Percentiles rank a stretch among this genome's conserved stretches.
Conservation (phyloP, 2,113 vertebrate genomes). For the Ranitomeya variabilis region DNA sequence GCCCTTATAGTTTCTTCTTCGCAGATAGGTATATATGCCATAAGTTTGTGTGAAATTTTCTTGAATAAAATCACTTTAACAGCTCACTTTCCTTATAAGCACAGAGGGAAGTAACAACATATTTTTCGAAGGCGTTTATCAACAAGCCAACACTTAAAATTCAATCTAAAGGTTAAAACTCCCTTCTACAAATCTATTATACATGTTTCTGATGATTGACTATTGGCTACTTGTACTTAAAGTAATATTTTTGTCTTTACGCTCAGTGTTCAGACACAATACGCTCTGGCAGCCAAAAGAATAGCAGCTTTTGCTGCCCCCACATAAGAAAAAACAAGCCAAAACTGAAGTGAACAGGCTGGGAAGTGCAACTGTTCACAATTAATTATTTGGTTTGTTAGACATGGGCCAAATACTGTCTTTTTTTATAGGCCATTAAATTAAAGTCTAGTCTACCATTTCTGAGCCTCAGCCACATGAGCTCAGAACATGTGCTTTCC, state of each 20-base stretch:
- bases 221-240: neutral
- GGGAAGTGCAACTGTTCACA: constrained; percentile 43
- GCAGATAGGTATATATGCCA: too few species aligned
- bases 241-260: constrained; percentile 27
- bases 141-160: neutral
- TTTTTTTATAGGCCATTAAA: neutral
- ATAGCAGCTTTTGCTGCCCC: constrained; percentile 40
- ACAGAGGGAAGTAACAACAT: neutral
- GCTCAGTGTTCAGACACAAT: constrained; percentile 38
- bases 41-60: too few species aligned
- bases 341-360: constrained; percentile 47
- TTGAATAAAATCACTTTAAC: neutral
- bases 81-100: neutral
- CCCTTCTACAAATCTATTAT: neutral
- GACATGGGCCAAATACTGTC: constrained; percentile 6
- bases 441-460: neutral
- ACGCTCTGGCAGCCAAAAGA: constrained; percentile 34
- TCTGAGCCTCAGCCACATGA: neutral
- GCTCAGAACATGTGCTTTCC: neutral
- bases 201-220: neutral
- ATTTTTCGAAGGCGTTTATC: neutral
- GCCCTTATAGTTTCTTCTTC: neutral
- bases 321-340: constrained; percentile 24
- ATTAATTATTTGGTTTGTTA: constrained; percentile 48
- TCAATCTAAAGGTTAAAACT: neutral